Evolutionary conservation across 2,888 invertebrate genomes (phyloP), one percentile per base, ranked within the genome.

Genomic region (Pantelozetes paolii): DNA sequence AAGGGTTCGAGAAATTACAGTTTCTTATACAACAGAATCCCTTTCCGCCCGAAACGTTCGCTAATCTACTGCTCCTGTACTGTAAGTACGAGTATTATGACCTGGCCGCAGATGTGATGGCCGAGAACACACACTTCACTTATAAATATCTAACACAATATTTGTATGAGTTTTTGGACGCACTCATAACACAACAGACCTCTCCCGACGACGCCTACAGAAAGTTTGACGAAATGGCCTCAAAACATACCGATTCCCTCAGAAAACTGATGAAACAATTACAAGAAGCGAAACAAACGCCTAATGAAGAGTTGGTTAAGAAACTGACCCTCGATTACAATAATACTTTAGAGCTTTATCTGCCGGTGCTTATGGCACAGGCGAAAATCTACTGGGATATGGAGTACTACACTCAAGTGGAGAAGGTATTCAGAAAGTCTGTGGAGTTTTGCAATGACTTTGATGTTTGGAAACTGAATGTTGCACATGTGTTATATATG

Each of bases 401-500:
- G 82, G 94, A 94, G 81, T 94, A 98, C 82, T 99, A 97, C 80
- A 86, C 88, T 1, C 94, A 96, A 81, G 97, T 99, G 1, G 97
- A 98, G 82, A 93, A 94, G 81, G 94, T 97, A 78, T 97, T 98
- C 82, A 88, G 94, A 42, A 94, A 96, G 82, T 95, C 95, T 75
- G 94, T 94, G 0, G 99, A 99, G 82, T 98, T 98, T 83, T 98
- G 98, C 81, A 94, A 94, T 78, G 97, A 97, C 81, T 94, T 96
- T 79, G 95, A 98, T 79, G 88, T 90, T 0, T 99, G 98, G 98
- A 90, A 95, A 77, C 84, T 99, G 26, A 99, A 99, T 82, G 97
- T 98, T 0, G 99, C 98, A 0, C 99, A 99, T 82, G 97, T 98
- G 0, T 85, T 99, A 2, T 99, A 98, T 82, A 99, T 99, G 98